Percentiles rank a stretch among this genome's conserved stretches.
phyloP scores from a whole-genome alignment of 2,113 vertebrate species.

The Pachyramphus minor region DNA sequence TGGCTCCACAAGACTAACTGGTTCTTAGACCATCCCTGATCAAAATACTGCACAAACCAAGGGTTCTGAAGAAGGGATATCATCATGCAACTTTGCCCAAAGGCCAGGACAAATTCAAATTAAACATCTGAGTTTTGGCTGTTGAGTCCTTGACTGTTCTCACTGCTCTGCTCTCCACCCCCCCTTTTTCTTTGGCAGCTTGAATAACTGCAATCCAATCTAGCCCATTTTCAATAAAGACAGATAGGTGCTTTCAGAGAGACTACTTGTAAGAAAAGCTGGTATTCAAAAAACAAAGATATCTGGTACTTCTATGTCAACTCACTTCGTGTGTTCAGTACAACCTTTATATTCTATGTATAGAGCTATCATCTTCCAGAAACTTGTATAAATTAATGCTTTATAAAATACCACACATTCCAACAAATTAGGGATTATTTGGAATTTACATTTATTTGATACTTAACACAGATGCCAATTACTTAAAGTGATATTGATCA shows the following conservation, averaged over 20 bases:
- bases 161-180: background rate
- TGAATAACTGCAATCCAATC: background rate
- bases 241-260: background rate
- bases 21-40: background rate
- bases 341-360: background rate
- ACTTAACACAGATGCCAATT: conserved; percentile 17
- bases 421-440: background rate
- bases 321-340: background rate
- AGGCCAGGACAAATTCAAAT: background rate
- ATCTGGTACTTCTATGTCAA: background rate
- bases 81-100: background rate
- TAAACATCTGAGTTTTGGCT: background rate
- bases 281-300: background rate
- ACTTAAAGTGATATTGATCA: conserved; percentile 5
- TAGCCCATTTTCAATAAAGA: background rate
- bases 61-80: background rate
- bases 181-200: background rate
- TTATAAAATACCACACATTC: background rate
- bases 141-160: background rate
- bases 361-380: background rate
- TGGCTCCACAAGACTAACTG: background rate
- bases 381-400: background rate
- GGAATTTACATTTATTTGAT: background rate
- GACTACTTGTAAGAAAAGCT: background rate
- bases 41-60: background rate